Conservation (phyloP, 2,797 vertebrate genomes). For the Mormyrops boulengeri region DNA sequence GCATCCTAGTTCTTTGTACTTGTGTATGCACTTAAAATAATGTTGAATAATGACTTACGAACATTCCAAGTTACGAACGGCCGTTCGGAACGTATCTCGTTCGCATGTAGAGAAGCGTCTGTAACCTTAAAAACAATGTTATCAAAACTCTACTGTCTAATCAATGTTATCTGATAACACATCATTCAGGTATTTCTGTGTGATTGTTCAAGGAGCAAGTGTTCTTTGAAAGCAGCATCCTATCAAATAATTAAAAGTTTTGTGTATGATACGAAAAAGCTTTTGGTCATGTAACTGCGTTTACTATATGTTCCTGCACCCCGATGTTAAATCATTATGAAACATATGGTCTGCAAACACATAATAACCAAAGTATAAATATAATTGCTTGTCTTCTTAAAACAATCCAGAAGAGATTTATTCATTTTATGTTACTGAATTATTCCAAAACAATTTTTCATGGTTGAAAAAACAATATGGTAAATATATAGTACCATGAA, state of each 20-base stretch:
- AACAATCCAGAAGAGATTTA: neutral
- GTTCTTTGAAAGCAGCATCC: neutral
- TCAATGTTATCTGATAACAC: neutral
- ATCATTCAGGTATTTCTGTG: neutral
- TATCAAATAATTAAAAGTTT: neutral
- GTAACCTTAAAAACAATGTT: neutral
- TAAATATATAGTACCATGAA: neutral
- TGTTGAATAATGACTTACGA: too few species aligned
- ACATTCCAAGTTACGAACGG: too few species aligned
- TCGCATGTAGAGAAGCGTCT: too few species aligned
- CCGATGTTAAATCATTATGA: neutral
- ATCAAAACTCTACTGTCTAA: neutral
- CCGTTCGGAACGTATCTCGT: too few species aligned
- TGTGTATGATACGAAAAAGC: neutral
- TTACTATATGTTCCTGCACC: neutral
- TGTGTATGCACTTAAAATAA: too few species aligned
- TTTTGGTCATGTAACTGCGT: neutral
- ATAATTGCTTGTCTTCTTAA: neutral
- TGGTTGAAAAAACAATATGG: neutral
- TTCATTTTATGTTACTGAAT: neutral
- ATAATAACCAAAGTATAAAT: neutral
- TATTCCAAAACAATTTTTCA: neutral
- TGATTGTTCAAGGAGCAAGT: neutral
- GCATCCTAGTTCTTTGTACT: too few species aligned
- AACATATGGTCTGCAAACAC: neutral